Evolutionary conservation across 2,113 vertebrate genomes (phyloP).

Genomic region (Lepus americanus): DNA sequence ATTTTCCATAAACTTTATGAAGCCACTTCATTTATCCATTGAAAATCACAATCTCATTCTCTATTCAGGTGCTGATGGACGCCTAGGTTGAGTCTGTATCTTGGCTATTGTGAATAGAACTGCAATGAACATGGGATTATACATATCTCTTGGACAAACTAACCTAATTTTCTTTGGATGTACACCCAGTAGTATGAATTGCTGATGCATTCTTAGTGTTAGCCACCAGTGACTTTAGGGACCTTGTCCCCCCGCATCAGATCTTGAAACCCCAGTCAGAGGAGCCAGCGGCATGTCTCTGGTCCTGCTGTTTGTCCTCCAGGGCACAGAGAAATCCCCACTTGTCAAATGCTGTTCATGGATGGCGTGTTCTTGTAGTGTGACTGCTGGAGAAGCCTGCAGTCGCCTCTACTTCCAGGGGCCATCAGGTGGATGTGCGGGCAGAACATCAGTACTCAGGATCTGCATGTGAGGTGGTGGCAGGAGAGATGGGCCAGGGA

Average conservation of each 20-base stretch:
- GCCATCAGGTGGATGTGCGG: not conserved
- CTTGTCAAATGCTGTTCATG: not conserved
- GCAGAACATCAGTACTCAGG: not conserved
- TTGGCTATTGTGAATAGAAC: not conserved
- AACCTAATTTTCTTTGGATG: not conserved
- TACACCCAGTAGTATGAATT: not conserved
- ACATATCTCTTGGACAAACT: not conserved
- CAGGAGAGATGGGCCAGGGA: not conserved
- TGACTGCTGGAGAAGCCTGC: not conserved
- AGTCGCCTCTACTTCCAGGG: not conserved
- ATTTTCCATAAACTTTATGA: too few species aligned
- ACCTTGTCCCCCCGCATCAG: not conserved
- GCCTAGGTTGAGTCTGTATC: not conserved
- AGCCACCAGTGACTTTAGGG: not conserved
- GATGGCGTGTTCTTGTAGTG: not conserved
- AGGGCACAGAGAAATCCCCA: not conserved
- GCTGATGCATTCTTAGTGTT: not conserved
- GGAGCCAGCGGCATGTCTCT: not conserved
- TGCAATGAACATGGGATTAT: not conserved
- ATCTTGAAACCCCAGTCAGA: constrained; percentile 7
- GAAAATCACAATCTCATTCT: too few species aligned
- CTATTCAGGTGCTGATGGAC: not conserved
- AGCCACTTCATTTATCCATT: too few species aligned
- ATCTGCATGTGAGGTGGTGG: not conserved
- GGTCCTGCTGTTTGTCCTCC: not conserved